These are phyloP conservation scores for Drosophila sproati DNA, from an alignment of 1,140 invertebrate genomes.

Conservation along the genomic window DNA sequence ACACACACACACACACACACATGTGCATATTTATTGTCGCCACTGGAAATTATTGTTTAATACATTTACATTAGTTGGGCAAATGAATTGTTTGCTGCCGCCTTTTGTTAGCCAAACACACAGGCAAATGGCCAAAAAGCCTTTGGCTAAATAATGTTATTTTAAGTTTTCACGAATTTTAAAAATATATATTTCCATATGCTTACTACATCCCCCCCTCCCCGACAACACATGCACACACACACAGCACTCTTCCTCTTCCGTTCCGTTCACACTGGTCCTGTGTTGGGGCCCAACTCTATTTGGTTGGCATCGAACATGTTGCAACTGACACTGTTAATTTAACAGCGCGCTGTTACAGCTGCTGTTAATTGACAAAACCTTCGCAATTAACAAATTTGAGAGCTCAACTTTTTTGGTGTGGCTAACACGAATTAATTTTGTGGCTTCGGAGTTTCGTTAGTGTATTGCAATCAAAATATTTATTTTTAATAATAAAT, in stretches of 20 bases:
- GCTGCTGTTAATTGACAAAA: background rate
- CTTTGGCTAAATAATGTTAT: slow-evolving; percentile 26
- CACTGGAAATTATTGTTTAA: slow-evolving; percentile 43
- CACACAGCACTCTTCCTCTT: too few species aligned
- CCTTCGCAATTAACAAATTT: too few species aligned
- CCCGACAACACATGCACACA: too few species aligned
- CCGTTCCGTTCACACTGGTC: too few species aligned
- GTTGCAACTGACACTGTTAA: slow-evolving; percentile 39
- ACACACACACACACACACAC: background rate
- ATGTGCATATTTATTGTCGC: slow-evolving; percentile 1
- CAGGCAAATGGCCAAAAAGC: slow-evolving; percentile 14
- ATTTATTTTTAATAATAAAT: background rate
- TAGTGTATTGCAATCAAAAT: background rate
- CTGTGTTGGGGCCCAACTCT: background rate
- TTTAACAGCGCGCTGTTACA: slow-evolving; percentile 29
- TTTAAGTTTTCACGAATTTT: slow-evolving; percentile 15
- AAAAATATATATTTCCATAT: slow-evolving; percentile 3
- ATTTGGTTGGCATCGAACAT: slow-evolving; percentile 36
- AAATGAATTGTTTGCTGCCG: slow-evolving; percentile 47
- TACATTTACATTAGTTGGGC: slow-evolving; percentile 28
- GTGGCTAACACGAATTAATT: too few species aligned
- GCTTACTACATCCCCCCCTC: background rate
- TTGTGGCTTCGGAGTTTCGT: too few species aligned
- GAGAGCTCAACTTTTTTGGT: too few species aligned
- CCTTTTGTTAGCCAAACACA: slow-evolving; percentile 5